Evolutionary conservation across 2,797 vertebrate genomes (phyloP), one percentile per base, ranked within the genome.

Genomic region (Muraenolepis orangiensis): DNA sequence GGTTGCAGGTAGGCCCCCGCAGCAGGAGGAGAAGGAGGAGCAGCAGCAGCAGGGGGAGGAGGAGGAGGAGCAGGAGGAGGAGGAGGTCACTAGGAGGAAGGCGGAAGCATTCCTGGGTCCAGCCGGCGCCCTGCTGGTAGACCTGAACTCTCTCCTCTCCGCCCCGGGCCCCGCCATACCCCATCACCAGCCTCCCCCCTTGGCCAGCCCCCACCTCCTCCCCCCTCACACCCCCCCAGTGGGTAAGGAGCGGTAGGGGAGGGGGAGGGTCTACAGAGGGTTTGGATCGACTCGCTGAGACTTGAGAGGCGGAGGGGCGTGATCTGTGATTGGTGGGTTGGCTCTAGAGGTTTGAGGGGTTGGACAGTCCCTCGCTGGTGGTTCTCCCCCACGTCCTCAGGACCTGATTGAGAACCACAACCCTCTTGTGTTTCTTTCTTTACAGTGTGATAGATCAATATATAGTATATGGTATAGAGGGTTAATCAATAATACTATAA

Each of bases 101-200:
- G 93, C 96, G 0, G 93, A 94, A 81, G 95, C 93, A 29, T 96
- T 97, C 88, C 84, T 96, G 88, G 96, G 96, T 71, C 78, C 82
- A 0, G 93, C 92, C 40, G 96, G 94, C 2, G 95, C 94, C 12
- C 94, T 95, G 34, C 86, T 98, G 85, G 95, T 97, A 74, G 96
- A 98, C 90, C 86, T 96, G 88, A 96, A 97, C 77, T 93, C 95
- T 0, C 91, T 97, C 75, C 87, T 93, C 30, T 92, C 85, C 72
- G n/a, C 26, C 81, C 30, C 34, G 79, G 84, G 74, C 84, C 85
- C 18, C 77, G 31, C 93, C 86, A n/a, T n/a, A n/a, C n/a, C n/a
- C n/a, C n/a, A n/a, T n/a, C n/a, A n/a, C 71, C 81, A 81, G 82
- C 85, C 80, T 31, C 80, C 69, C 20, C 76, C 86, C 30, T 78